Base-by-base conservation (phyloP, 64 coral and sea anemone species). In the Orbicella faveolata region DNA sequence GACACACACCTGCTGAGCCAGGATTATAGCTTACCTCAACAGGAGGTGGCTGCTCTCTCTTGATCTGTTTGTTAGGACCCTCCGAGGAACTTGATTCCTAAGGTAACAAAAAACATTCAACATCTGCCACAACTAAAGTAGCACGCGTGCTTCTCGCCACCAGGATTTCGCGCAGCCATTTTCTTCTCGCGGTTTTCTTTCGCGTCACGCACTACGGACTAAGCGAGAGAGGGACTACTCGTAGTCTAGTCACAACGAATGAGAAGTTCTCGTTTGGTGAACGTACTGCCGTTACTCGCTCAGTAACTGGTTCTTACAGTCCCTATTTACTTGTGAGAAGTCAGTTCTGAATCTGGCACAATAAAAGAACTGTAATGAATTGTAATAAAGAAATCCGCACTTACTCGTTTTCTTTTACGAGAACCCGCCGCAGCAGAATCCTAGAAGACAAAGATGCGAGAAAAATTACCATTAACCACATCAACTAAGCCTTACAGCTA, bases 351-450 rank as follows among this genome's bases (percentile, higher is more conserved):
- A 48, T 48, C 44, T 5, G 7, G 44, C 44, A 48, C 44, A 48
- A 48, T 6, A 48, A 48, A 6, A 41, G 5, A 48, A 48, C 44
- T 48, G 44, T 48, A 48, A 48, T 48, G 44, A 48, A 30, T 30
- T 41, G 39, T 41, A 41, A 41, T 41, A 41, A 41, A 17, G 19
- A 25, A 85, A 25, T 18, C 20, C 52, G 12, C 20, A 73, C 82
- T 85, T 19, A 85, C 82, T 85, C 82, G 63, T 66, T 85, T 85
- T 52, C 82, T 85, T 52, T 85, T 85, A 37, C 82, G 82, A 70
- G 82, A 72, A 15, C 82, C 82, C 12, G 82, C 25, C 36, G 53
- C 82, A 70, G 36, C 37, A 17, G 82, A 85, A 85, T 72, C 82
- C 82, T 85, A 14, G 1, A 52, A 72, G 70, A 72, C 61, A 72